Conservation (phyloP, 2,888 invertebrate genomes). For the Drosophila testacea region DNA sequence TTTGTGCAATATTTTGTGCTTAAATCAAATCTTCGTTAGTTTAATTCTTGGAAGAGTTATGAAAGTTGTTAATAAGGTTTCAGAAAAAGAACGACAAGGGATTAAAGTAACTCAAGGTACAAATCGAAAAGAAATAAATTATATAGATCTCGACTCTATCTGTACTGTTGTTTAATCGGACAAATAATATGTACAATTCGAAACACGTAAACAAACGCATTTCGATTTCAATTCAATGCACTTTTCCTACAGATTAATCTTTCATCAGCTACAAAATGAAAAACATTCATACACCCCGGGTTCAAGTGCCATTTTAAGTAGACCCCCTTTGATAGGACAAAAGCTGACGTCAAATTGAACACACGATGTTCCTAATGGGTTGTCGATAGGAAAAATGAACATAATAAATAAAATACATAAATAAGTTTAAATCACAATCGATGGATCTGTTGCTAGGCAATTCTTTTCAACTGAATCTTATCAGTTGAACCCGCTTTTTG, state of each 20-base stretch:
- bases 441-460: slow-evolving; percentile 36
- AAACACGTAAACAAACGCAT: slow-evolving; percentile 61
- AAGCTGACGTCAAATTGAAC: slow-evolving; percentile 47
- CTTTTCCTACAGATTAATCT: slow-evolving; percentile 39
- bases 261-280: slow-evolving; percentile 6
- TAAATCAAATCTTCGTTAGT: slow-evolving; percentile 1
- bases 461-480: slow-evolving; percentile 30
- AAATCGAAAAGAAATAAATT: slow-evolving; percentile 1
- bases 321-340: slow-evolving; percentile 12
- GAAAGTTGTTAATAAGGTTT: slow-evolving; percentile 2
- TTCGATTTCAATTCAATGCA: slow-evolving; percentile 55
- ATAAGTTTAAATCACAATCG: slow-evolving; percentile 21
- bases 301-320: slow-evolving; percentile 14
- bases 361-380: slow-evolving; percentile 24
- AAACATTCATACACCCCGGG: slow-evolving; percentile 17
- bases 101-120: slow-evolving; percentile 15
- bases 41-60: background rate
- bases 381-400: slow-evolving; percentile 40
- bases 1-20: slow-evolving; percentile 20
- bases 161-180: background rate
- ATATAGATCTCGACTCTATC: background rate
- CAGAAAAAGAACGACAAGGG: background rate
- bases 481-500: slow-evolving; percentile 28
- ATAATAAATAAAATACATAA: slow-evolving; percentile 16
- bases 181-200: slow-evolving; percentile 19